Base-by-base conservation (phyloP, 2,113 vertebrate species). In the Lipotes vexillifer region DNA sequence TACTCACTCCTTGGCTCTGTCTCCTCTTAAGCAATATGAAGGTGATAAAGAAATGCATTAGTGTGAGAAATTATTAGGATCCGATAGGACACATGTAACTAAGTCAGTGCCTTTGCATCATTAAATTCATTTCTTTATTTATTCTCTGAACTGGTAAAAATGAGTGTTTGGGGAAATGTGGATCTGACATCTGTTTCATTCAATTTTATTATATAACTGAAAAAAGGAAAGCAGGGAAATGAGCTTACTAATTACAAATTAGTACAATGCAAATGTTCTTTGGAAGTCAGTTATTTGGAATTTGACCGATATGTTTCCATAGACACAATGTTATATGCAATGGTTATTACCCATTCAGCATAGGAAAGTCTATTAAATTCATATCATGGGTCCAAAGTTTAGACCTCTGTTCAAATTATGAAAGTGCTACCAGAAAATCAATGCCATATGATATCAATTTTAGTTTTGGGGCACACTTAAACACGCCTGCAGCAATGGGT, bases 71-170 rank as follows among this genome's bases (percentile, higher is more conserved):
- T 65, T 14, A 89, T 55, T 89, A 83, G n/a, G 20, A 31, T 75
- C 36, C 2, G 0, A 52, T 9, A n/a, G 4, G 74, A 55, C 8
- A 33, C 4, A 83, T 38, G 14, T 49, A 93, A 29, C 36, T 4
- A 78, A 33, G 25, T 44, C 44, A n/a, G 59, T 33, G 17, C 86
- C 17, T 92, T 77, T 38, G n/a, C 41, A 94, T 94, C n/a, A 66
- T 52, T 87, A 85, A 78, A 82, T 86, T 86, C 9, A 82, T 91
- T 78, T 78, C 20, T 78, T 80, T 83, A 49, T 93, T 90, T 63
- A 78, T 77, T 96, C 59, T 75, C n/a, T 89, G 72, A 68, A 83
- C 36, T 94, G 65, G 69, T 69, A 93, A 93, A 93, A 84, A 80
- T 57, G 36, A 96, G 52, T 44, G 4, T 69, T 41, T 77, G 18